Base-by-base conservation (phyloP, 2,797 vertebrate genomes). In the Phylloscopus collybita region DNA sequence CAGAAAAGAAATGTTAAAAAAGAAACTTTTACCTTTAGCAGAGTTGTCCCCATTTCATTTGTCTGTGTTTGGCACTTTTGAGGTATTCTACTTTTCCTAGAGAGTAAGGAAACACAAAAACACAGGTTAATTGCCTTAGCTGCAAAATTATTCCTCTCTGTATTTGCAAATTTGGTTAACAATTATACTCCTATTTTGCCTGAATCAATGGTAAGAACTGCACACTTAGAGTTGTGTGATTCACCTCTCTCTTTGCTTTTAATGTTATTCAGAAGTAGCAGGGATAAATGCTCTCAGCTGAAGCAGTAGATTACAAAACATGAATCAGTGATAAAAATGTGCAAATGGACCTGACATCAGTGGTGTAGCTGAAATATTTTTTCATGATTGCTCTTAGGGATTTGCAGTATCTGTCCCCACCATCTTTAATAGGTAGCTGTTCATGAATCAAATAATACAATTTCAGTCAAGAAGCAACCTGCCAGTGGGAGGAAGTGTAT, bases 401-500 rank as follows among this genome's bases (percentile, higher is more conserved):
- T 96, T 92, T 94, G 81, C 69, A 61, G 57, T 92, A 89, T 92
- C 88, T 91, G 86, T 92, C 65, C 86, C 45, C 1, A 0, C 78
- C 80, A 87, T 94, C 93, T 94, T 67, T 71, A 95, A 91, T 65
- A 82, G 93, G 86, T 89, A 42, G 86, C 67, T 93, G 81, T 54
- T 89, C 81, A 86, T 87, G 94, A 96, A 95, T 95, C 94, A 93
- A 91, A 85, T 67, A 89, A 85, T 32, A 67, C 80, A 94, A 85
- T 93, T 95, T 82, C 93, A 92, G 83, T 87, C 74, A 82, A 92
- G 96, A 65, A 92, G 75, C 72, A 86, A 71, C 71, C 36, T 54
- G 50, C 78, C 90, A 89, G 94, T 92, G 92, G 93, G 94, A 93
- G 86, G 88, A 92, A 93, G 34, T 50, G 34, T 61, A 74, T 78